A percentile compares a stretch with the other conserved stretches of the same genome.
phyloP scores from a whole-genome alignment of 2,797 vertebrate species.

The Notamacropus eugenii region DNA sequence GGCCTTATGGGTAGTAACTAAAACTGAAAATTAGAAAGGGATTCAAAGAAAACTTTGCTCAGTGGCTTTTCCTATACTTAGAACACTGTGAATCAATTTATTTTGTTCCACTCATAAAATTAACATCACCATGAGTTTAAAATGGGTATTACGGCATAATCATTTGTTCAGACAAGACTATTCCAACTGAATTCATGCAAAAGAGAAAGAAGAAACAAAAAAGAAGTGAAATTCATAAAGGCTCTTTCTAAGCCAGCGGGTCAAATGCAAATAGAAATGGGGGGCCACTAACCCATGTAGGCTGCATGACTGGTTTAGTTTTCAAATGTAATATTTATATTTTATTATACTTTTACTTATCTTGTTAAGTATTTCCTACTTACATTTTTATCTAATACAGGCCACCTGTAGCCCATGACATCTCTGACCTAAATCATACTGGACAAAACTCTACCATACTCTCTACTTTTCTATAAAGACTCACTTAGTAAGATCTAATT shows the following conservation, averaged over 20 bases:
- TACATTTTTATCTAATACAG: not conserved
- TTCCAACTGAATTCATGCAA: not conserved
- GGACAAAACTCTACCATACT: not conserved
- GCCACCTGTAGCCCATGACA: not conserved
- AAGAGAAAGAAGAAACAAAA: not conserved
- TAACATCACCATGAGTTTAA: not conserved
- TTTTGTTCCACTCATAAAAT: not conserved
- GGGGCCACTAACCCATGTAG: not conserved
- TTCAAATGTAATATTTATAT: not conserved
- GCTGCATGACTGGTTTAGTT: not conserved
- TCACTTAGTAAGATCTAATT: not conserved
- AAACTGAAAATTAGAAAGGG: constrained; percentile 16
- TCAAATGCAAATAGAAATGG: not conserved
- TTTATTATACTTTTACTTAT: not conserved
- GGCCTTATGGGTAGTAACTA: not conserved
- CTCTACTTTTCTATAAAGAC: not conserved
- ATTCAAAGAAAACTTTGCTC: not conserved
- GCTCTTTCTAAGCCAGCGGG: not conserved
- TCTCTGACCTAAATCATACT: not conserved
- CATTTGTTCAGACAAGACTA: not conserved
- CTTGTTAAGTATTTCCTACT: not conserved
- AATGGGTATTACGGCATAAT: not conserved
- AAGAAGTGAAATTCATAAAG: not conserved
- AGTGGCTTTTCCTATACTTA: constrained; percentile 15
- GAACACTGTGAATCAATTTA: not conserved